phyloP scores from a whole-genome alignment of 2,113 vertebrate species.

The Eublepharis macularius region DNA sequence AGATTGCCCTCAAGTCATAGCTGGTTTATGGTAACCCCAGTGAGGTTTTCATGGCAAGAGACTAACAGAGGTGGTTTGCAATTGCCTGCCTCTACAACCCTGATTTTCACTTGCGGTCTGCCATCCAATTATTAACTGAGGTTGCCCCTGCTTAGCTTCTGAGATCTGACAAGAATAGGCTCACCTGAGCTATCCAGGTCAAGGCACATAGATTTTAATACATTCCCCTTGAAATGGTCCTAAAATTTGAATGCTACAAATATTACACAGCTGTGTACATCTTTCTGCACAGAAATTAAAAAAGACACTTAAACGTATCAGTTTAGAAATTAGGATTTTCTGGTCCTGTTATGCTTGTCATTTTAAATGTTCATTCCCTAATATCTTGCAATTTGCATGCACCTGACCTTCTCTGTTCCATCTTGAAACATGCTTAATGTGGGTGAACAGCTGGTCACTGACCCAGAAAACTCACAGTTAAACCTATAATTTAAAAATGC shows the following conservation, averaged over 20 bases:
- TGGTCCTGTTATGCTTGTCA: constrained; percentile 76
- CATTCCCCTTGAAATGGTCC: constrained; percentile 36
- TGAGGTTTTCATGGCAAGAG: no score
- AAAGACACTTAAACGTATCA: constrained; percentile 78
- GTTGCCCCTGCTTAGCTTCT: no score
- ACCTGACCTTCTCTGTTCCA: constrained; percentile 78
- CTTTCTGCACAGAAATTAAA: constrained; percentile 61
- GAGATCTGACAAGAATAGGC: no score
- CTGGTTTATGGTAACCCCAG: no score
- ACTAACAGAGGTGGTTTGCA: no score
- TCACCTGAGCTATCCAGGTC: no score
- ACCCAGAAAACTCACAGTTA: not conserved
- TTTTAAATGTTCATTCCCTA: constrained; percentile 55
- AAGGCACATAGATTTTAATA: not conserved
- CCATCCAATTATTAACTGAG: no score
- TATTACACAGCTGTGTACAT: constrained; percentile 68
- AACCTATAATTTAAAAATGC: constrained; percentile 16
- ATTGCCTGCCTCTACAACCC: no score
- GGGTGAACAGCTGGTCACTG: constrained; percentile 57
- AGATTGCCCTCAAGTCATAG: no score
- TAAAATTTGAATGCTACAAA: constrained; percentile 48
- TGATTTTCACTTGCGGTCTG: no score
- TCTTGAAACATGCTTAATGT: constrained; percentile 56
- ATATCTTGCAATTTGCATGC: constrained; percentile 66
- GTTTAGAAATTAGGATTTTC: constrained; percentile 77